Base-by-base conservation (phyloP, 2,888 invertebrate genomes). In the Epinotia ramella region DNA sequence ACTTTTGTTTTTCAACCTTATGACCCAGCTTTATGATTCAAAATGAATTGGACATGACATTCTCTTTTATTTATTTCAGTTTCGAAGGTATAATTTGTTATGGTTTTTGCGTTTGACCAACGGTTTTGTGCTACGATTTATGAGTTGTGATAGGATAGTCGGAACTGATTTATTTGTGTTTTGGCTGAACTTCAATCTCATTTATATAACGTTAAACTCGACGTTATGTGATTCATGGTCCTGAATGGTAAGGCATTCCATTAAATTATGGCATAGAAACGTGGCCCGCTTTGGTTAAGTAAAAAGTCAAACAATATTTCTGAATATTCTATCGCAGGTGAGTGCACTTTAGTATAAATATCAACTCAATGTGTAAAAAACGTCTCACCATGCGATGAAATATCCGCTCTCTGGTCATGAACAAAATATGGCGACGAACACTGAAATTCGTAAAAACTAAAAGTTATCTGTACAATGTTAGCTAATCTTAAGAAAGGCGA, bases 131-230 rank as follows among this genome's bases (percentile, higher is more conserved):
- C 57, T 12, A 24, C 46, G 57, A 74, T 74, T 74, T 74, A 70
- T 49, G 70, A 70, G 59, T 65, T 46, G 28, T 63, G 74, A 74
- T 70, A 70, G 68, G 73, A 68, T 59, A 49, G 11, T 18, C 59
- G 13, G 11, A 56, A 20, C 57, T 70, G 70, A 74, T 74, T 74
- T 74, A 70, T 74, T n/a, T n/a, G 3, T 74, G 68, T 74, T 70
- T 64, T 18, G 28, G 74, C n/a, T 16, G 7, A 46, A 57, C 20
- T 59, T 59, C 3, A 9, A 57, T 44, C 57, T 2, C 57, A 40
- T 16, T 59, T 44, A 20, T 44, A 20, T 44, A 20, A 57, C 7
- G 9, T 20, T 7, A 44, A 40, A 56, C 44, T 68, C 24, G 57
- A 24, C 40, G 44, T 68, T 13, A 28, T 16, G 16, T 59, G 59